Conservation (phyloP, 2,113 vertebrate genomes). For the Theristicus caerulescens region DNA sequence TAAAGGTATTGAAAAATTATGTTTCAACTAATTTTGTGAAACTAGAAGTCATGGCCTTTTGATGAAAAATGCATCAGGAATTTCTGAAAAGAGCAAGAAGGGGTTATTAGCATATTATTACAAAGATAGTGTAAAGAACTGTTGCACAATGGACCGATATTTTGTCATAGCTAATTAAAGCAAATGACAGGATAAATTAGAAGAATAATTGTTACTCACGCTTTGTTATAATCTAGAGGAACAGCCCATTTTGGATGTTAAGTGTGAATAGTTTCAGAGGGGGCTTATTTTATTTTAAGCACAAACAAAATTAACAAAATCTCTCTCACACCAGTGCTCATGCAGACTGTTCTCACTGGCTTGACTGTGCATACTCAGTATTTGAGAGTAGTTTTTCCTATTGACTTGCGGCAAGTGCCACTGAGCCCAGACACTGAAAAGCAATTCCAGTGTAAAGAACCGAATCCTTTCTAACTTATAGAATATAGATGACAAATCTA, state of each 20-base stretch:
- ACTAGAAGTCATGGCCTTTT: neutral
- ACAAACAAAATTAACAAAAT: neutral
- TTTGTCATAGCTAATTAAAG: neutral
- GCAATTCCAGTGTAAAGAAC: neutral
- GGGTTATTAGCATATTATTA: neutral
- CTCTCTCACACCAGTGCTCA: rapidly evolving
- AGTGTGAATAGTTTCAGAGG: neutral
- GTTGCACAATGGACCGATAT: neutral
- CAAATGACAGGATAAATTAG: neutral
- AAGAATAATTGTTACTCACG: neutral
- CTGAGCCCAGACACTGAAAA: neutral
- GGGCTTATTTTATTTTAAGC: neutral
- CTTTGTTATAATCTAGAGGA: neutral
- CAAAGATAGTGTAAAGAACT: neutral
- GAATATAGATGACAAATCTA: neutral
- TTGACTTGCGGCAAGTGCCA: neutral
- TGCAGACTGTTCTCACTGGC: neutral
- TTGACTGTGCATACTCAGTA: neutral
- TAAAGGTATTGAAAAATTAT: neutral
- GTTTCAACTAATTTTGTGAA: neutral
- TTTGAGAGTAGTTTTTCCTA: neutral
- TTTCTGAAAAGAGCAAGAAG: neutral
- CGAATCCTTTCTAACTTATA: neutral
- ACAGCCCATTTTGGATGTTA: neutral
- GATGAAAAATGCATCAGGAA: neutral